phyloP scores from a whole-genome alignment of 2,113 vertebrate genomes.

The Crocuta crocuta region DNA sequence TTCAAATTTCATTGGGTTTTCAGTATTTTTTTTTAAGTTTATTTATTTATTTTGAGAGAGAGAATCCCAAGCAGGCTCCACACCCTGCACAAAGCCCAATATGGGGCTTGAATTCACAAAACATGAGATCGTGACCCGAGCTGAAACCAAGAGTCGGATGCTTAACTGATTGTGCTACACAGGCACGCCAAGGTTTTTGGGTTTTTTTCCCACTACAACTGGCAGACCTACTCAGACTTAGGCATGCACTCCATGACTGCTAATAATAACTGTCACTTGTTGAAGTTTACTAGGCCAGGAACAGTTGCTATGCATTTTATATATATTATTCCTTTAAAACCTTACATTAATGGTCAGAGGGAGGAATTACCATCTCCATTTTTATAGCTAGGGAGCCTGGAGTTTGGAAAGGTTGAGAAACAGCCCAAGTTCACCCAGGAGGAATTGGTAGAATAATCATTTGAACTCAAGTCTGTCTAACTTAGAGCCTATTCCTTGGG shows the following conservation, averaged over 20 bases:
- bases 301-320: neutral
- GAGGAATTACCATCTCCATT: neutral
- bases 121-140: too few relatives aligned
- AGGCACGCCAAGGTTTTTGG: too few relatives aligned
- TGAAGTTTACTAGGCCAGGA: neutral
- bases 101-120: too few relatives aligned
- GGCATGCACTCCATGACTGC: neutral
- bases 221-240: neutral
- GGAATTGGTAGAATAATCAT: neutral
- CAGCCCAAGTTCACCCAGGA: neutral
- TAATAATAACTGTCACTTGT: neutral
- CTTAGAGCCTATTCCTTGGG: neutral
- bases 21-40: neutral
- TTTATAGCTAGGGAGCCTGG: neutral
- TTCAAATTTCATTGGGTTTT: neutral
- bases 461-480: neutral
- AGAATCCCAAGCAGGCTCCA: too few relatives aligned
- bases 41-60: too few relatives aligned
- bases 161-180: too few relatives aligned
- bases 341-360: too few relatives aligned
- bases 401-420: neutral
- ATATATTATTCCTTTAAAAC: neutral
- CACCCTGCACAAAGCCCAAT: too few relatives aligned
- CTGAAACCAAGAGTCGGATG: too few relatives aligned
- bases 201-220: neutral